Conservation (phyloP, 2,113 vertebrate species). For the Monopterus albus region DNA sequence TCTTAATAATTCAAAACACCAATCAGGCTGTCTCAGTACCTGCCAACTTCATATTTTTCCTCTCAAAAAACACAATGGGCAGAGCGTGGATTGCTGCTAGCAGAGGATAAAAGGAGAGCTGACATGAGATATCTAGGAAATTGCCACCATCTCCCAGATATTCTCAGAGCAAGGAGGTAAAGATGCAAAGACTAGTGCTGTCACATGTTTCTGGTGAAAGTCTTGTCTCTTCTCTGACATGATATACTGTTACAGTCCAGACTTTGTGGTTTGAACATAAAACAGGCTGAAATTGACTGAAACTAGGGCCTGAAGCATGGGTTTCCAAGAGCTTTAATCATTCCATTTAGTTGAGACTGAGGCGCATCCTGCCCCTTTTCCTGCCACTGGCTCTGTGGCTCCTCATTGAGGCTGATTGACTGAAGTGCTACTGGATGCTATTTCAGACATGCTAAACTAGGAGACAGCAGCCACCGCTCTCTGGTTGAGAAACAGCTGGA, state of each 20-base stretch:
- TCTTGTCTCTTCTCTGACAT: constrained; percentile 23
- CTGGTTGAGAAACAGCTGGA: constrained; percentile 49
- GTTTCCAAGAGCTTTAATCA: constrained; percentile 62
- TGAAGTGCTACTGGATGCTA: constrained; percentile 33
- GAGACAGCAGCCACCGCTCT: constrained; percentile 1
- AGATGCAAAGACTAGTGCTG: constrained; percentile 26
- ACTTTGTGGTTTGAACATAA: constrained; percentile 44
- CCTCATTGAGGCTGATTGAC: constrained; percentile 41
- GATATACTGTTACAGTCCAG: constrained; percentile 37
- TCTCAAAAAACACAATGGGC: constrained; percentile 29
- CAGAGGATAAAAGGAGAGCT: constrained; percentile 35
- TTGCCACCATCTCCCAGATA: constrained; percentile 28
- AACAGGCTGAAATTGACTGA: constrained; percentile 34
- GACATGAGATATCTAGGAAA: constrained; percentile 48
- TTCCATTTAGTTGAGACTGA: constrained; percentile 57
- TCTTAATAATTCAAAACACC: constrained; percentile 63
- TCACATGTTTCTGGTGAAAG: constrained; percentile 20
- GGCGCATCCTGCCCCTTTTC: constrained; percentile 32
- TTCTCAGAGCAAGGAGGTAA: constrained; percentile 14
- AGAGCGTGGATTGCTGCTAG: constrained; percentile 13
- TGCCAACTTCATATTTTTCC: constrained; percentile 50
- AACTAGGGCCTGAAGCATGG: constrained; percentile 26
- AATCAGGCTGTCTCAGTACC: constrained; percentile 51
- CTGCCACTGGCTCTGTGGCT: constrained; percentile 21
- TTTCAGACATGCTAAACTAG: constrained; percentile 26